These are phyloP conservation scores for Macroramphosus scolopax DNA, from an alignment of 2,797 vertebrate species.

Conservation along the genomic window DNA sequence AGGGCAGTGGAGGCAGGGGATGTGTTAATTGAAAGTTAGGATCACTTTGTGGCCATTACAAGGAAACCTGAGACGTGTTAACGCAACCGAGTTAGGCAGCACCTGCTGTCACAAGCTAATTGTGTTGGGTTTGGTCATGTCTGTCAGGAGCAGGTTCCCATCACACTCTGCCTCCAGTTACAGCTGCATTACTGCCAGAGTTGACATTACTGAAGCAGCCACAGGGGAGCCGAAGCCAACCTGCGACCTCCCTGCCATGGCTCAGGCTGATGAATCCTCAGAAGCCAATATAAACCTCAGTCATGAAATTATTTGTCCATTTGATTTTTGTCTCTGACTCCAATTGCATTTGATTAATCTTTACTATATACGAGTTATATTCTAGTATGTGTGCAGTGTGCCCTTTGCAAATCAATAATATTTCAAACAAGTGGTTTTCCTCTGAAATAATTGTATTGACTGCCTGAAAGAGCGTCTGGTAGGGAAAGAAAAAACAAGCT, in stretches of 20 bases:
- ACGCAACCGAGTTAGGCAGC: conserved; percentile 80
- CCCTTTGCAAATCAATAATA: conserved; percentile 5
- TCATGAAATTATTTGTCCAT: conserved; percentile 40
- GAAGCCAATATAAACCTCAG: conserved; percentile 63
- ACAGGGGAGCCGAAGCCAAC: conserved; percentile 67
- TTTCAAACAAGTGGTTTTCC: conserved; percentile 26
- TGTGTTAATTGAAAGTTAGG: conserved; percentile 88
- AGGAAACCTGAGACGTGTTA: conserved; percentile 89
- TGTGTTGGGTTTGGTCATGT: conserved; percentile 81
- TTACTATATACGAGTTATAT: conserved; percentile 6
- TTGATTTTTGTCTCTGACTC: conserved; percentile 22
- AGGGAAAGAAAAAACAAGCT: conserved; percentile 34
- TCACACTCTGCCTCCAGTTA: conserved; percentile 77
- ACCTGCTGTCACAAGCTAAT: conserved; percentile 89
- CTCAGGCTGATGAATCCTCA: conserved; percentile 64
- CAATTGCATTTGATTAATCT: conserved; percentile 38
- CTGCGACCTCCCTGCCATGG: conserved; percentile 63
- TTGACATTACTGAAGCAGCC: conserved; percentile 80
- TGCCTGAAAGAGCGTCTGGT: conserved; percentile 30
- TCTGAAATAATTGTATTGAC: conserved; percentile 37
- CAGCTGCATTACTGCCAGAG: conserved; percentile 74
- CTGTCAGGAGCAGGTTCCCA: conserved; percentile 78
- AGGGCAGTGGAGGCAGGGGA: conserved; percentile 68
- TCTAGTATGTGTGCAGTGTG: conserved; percentile 5
- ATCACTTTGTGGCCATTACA: conserved; percentile 90